Percentiles rank a stretch among this genome's conserved stretches.
phyloP scores from a whole-genome alignment of 2,113 vertebrate species.

The Oxyura jamaicensis region DNA sequence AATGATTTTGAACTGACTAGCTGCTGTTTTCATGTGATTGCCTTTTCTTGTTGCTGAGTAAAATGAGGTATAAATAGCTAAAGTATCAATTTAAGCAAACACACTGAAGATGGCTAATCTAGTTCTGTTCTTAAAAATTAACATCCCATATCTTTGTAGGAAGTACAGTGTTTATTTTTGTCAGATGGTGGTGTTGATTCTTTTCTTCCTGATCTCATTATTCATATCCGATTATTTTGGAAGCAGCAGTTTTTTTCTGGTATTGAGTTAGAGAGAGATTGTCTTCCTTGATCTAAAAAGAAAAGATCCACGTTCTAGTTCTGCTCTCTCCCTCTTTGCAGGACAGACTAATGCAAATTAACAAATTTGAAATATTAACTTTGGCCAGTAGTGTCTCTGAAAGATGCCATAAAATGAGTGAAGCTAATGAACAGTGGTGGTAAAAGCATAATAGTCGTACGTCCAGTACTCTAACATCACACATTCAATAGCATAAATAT shows the following conservation, averaged over 20 bases:
- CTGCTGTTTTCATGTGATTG: conserved; percentile 41
- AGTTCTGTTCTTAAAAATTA: neutral
- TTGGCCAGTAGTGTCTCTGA: fast-evolving
- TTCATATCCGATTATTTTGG: neutral
- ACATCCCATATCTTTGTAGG: neutral
- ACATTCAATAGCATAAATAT: neutral
- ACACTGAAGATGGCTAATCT: conserved; percentile 33
- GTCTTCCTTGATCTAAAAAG: neutral
- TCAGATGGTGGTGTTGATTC: neutral
- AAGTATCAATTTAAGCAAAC: conserved; percentile 52
- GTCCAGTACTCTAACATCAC: neutral
- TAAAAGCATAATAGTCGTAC: neutral
- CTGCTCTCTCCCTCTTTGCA: neutral
- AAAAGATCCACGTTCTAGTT: neutral
- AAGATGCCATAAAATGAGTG: neutral
- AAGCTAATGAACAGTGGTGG: neutral
- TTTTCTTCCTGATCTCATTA: neutral
- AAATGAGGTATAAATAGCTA: conserved; percentile 43
- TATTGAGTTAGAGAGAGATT: neutral
- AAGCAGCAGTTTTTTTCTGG: neutral
- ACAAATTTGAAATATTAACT: neutral
- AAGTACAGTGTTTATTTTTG: neutral
- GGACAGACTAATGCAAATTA: neutral
- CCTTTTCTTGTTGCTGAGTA: conserved; percentile 9
- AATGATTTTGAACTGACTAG: conserved; percentile 53